These are phyloP conservation scores for Numenius phaeopus DNA, from an alignment of 2,797 vertebrate species.

Conservation along the genomic window DNA sequence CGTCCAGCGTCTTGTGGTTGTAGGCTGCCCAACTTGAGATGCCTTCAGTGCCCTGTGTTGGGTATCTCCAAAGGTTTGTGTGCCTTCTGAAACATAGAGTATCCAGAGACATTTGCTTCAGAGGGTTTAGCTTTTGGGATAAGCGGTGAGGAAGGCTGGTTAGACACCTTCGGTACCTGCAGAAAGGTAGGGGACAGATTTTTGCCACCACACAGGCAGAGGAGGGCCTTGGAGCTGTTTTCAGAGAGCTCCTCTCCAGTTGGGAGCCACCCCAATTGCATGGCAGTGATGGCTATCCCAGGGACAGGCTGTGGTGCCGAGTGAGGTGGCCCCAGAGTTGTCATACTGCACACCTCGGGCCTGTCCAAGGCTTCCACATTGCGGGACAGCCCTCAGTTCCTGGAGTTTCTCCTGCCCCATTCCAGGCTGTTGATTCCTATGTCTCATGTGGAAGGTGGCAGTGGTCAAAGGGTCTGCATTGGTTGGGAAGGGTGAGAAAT, in stretches of 20 bases:
- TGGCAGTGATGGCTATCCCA: neutral
- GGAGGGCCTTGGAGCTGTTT: neutral
- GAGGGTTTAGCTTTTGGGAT: neutral
- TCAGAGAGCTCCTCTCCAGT: neutral
- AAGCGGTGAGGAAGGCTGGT: neutral
- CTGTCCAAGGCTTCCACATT: neutral
- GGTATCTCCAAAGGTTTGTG: neutral
- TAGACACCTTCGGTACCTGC: neutral
- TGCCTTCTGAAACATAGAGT: neutral
- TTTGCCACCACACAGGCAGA: neutral
- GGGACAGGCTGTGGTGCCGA: neutral
- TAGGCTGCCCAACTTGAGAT: neutral
- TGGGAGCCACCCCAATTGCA: neutral
- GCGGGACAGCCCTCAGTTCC: neutral
- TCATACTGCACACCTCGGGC: neutral
- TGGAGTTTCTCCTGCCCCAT: neutral
- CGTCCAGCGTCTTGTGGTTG: neutral
- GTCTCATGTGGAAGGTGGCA: neutral
- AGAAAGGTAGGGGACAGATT: neutral
- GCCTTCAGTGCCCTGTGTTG: neutral
- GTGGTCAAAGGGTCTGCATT: neutral
- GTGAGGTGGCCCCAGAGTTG: neutral
- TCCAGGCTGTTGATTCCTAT: neutral
- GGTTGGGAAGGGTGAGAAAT: neutral
- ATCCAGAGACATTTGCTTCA: neutral